A percentile compares a stretch with the other conserved stretches of the same genome.
Conservation (phyloP, 2,888 invertebrate species). For the Anodontia alba region DNA sequence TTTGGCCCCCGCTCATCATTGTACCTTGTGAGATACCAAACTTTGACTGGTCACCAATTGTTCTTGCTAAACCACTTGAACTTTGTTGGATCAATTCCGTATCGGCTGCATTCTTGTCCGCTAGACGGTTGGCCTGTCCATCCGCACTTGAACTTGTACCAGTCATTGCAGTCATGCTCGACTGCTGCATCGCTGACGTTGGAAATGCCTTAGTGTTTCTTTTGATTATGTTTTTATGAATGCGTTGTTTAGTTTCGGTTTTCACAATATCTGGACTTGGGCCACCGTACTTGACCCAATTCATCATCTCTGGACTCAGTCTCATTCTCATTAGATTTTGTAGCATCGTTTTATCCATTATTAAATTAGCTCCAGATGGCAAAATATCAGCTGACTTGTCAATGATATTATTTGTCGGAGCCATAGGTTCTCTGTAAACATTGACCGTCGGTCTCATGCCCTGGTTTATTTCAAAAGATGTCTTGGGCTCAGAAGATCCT, state of each 20-base stretch:
- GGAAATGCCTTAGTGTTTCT: neutral
- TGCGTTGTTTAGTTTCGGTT: neutral
- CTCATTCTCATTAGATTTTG: neutral
- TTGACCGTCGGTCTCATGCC: too few species aligned
- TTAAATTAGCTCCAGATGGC: neutral
- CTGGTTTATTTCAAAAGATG: too few species aligned
- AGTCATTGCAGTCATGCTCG: neutral
- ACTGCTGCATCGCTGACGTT: neutral
- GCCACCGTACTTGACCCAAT: neutral
- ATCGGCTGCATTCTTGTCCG: too few species aligned
- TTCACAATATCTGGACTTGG: neutral
- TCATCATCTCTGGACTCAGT: neutral
- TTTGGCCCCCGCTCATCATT: too few species aligned
- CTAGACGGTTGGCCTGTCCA: too few species aligned
- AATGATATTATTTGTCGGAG: neutral
- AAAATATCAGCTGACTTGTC: neutral
- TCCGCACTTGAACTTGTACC: too few species aligned
- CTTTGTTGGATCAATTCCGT: too few species aligned
- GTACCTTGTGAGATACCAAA: too few species aligned
- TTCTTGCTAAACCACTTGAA: too few species aligned
- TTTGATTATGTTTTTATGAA: neutral
- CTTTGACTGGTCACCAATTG: too few species aligned
- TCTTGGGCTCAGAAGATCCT: too few species aligned
- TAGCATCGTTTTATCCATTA: slow-evolving; percentile 17
- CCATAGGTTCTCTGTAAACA: neutral